phyloP scores from a whole-genome alignment of 2,797 vertebrate species.

The Paratrypauchen microcephalus region DNA sequence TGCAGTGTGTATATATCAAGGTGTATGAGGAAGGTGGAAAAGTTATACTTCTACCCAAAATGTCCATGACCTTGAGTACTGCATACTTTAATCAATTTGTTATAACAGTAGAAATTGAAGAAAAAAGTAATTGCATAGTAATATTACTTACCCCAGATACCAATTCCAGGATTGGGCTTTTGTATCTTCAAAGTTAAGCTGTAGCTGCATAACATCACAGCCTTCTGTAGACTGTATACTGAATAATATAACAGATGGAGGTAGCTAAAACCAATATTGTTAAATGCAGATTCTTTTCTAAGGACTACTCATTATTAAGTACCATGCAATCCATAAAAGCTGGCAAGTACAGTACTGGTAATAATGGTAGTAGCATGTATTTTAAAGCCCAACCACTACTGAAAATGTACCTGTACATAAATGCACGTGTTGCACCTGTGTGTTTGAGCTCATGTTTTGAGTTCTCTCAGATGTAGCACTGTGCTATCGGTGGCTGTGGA shows the following conservation, averaged over 20 bases:
- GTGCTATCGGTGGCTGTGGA: constrained; percentile 80
- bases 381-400: not conserved
- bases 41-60: not conserved
- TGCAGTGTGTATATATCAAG: not conserved
- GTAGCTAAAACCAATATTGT: too few relatives aligned
- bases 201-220: too few relatives aligned
- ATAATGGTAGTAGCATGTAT: too few relatives aligned
- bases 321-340: too few relatives aligned
- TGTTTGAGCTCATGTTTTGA: not conserved
- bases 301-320: too few relatives aligned
- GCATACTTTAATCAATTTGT: not conserved
- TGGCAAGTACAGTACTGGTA: too few relatives aligned
- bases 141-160: too few relatives aligned
- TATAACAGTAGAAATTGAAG: not conserved
- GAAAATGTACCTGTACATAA: not conserved
- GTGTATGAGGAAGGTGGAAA: not conserved
- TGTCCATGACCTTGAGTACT: not conserved
- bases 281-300: too few relatives aligned
- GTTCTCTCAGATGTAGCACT: constrained; percentile 64
- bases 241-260: too few relatives aligned
- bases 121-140: not conserved
- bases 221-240: too few relatives aligned
- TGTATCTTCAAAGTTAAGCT: too few relatives aligned
- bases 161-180: too few relatives aligned
- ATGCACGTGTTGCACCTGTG: not conserved